Evolutionary conservation across 1,140 invertebrate species (phyloP).

Genomic region (Drosophila parvula): DNA sequence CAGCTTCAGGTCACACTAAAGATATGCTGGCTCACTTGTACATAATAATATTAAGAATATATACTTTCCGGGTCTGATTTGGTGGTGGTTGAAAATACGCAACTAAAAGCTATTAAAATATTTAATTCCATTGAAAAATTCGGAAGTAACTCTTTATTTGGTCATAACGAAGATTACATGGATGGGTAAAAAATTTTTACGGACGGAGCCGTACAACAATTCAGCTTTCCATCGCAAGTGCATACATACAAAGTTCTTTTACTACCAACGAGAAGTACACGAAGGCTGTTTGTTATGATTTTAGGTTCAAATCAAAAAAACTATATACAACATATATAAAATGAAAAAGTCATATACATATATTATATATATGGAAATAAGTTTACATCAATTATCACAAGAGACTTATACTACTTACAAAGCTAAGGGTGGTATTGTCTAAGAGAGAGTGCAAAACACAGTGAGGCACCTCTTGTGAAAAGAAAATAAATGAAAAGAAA

Average conservation of each 20-base stretch:
- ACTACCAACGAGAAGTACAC: not conserved
- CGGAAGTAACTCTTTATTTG: too few relatives aligned
- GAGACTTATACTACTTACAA: not conserved
- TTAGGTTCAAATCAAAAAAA: too few relatives aligned
- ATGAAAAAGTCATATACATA: too few relatives aligned
- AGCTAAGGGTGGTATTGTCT: not conserved
- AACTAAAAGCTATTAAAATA: not conserved
- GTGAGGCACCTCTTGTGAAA: conserved; percentile 15
- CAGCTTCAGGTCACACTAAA: not conserved
- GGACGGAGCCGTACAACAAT: too few relatives aligned
- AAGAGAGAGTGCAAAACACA: not conserved
- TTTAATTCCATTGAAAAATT: too few relatives aligned
- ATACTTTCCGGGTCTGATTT: not conserved
- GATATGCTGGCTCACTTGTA: conserved; percentile 34
- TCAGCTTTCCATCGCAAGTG: too few relatives aligned
- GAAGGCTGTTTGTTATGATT: too few relatives aligned
- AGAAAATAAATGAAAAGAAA: conserved; percentile 29
- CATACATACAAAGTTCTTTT: not conserved
- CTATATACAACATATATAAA: too few relatives aligned
- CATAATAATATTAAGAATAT: not conserved
- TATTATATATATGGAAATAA: not conserved
- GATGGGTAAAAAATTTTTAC: not conserved
- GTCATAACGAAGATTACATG: too few relatives aligned
- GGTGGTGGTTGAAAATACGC: not conserved
- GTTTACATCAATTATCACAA: not conserved